Percentiles rank a stretch among this genome's conserved stretches.
Conservation (phyloP, 1,140 invertebrate species). For the Aphelinus atriplicis region DNA sequence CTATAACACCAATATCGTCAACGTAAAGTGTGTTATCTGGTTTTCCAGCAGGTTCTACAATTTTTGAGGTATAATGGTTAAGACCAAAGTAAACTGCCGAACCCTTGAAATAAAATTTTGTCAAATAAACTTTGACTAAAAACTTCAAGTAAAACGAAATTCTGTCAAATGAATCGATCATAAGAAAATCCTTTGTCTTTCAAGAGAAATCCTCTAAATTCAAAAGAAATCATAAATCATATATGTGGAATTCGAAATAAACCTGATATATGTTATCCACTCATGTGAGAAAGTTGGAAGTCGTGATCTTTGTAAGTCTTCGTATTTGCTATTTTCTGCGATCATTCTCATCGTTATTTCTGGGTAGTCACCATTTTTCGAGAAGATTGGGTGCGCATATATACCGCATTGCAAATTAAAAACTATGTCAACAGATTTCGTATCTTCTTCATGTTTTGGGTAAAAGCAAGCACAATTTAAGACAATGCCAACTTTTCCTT, state of each 20-base stretch:
- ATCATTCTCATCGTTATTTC: slow-evolving; percentile 66
- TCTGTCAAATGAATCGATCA: too few species aligned
- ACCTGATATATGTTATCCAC: slow-evolving; percentile 60
- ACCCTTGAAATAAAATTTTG: slow-evolving; percentile 58
- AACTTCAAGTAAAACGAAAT: too few species aligned
- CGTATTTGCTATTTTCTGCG: slow-evolving; percentile 64
- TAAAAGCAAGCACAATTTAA: slow-evolving; percentile 23
- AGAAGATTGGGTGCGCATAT: slow-evolving; percentile 72
- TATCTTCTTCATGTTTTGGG: slow-evolving; percentile 41
- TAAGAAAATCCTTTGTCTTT: too few species aligned
- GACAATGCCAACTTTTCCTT: slow-evolving; percentile 61
- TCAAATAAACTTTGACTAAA: too few species aligned
- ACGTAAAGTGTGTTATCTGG: slow-evolving; percentile 40
- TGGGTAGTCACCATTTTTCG: slow-evolving; percentile 71
- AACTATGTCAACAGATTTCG: slow-evolving; percentile 34
- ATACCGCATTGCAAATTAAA: slow-evolving; percentile 69
- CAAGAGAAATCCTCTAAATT: too few species aligned
- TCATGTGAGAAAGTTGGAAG: slow-evolving; percentile 65
- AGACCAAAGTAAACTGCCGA: slow-evolving; percentile 69
- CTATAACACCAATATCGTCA: slow-evolving; percentile 49
- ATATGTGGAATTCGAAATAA: too few species aligned
- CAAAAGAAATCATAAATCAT: too few species aligned
- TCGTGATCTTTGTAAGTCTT: slow-evolving; percentile 66
- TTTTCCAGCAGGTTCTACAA: slow-evolving; percentile 48
- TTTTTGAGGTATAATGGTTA: slow-evolving; percentile 69